A percentile compares a stretch with the other conserved stretches of the same genome.
Evolutionary conservation across 2,888 invertebrate genomes (phyloP).

Genomic region (Alloscopus bannaensis): DNA sequence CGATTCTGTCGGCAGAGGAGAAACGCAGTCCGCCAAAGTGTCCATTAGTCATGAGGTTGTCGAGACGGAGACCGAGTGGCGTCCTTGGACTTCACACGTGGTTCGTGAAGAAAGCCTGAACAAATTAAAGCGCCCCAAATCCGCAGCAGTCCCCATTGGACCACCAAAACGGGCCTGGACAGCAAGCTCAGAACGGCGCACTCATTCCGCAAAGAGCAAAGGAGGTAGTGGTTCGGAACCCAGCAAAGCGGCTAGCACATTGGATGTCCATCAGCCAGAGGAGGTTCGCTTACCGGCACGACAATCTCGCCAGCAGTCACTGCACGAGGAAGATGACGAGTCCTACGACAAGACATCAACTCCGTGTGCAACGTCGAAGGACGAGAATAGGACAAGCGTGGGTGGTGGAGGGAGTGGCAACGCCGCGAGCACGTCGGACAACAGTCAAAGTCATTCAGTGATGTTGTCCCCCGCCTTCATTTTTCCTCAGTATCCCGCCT

Average conservation of each 20-base stretch:
- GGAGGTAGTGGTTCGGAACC: not conserved
- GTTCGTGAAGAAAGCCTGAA: conserved; percentile 66
- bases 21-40: conserved; percentile 71
- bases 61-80: conserved; percentile 67
- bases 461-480: conserved; percentile 60
- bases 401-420: conserved; percentile 1
- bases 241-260: conserved; percentile 18
- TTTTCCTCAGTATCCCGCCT: conserved; percentile 71
- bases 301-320: conserved; percentile 7
- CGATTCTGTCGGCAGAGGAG: conserved; percentile 52
- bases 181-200: conserved; percentile 64
- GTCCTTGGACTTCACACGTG: conserved; percentile 70
- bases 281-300: not conserved
- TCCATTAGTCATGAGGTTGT: conserved; percentile 69
- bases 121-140: conserved; percentile 68
- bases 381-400: not conserved
- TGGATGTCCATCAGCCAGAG: conserved; percentile 27
- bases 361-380: conserved; percentile 14
- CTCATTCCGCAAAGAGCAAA: conserved; percentile 68
- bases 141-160: conserved; percentile 66
- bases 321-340: conserved; percentile 44
- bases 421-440: not conserved
- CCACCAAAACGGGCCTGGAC: conserved; percentile 71
- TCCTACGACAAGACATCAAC: conserved; percentile 56
- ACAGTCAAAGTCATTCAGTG: conserved; percentile 30